A percentile compares a stretch with the other conserved stretches of the same genome.
These are phyloP conservation scores for Hippocampus kuda DNA, from an alignment of 2,797 vertebrate genomes.

Conservation along the genomic window DNA sequence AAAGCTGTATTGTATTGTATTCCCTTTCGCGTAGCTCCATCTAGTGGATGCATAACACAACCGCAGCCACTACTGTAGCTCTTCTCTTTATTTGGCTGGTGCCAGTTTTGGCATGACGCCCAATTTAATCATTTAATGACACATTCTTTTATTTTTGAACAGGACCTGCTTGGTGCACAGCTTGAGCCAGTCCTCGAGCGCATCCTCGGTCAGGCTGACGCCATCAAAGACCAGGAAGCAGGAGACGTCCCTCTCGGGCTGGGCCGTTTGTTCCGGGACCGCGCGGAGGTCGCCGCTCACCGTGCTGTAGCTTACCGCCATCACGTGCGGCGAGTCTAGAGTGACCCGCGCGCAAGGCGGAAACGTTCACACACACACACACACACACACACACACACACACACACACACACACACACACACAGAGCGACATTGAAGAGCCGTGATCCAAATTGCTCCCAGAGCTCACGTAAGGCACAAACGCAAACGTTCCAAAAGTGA, in stretches of 20 bases:
- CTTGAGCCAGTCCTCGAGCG: slow-evolving; percentile 86
- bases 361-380: slow-evolving; percentile 17
- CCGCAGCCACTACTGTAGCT: too few relatives aligned
- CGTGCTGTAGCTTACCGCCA: slow-evolving; percentile 81
- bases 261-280: slow-evolving; percentile 55
- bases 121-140: not conserved
- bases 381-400: too few relatives aligned
- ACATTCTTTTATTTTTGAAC: too few relatives aligned
- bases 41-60: too few relatives aligned
- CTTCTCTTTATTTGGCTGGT: too few relatives aligned
- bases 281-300: slow-evolving; percentile 73
- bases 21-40: too few relatives aligned
- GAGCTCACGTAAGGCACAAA: slow-evolving; percentile 23
- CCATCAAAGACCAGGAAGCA: slow-evolving; percentile 83
- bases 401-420: slow-evolving; percentile 11
- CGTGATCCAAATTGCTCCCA: slow-evolving; percentile 26
- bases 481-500: slow-evolving; percentile 3
- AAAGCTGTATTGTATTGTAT: too few relatives aligned
- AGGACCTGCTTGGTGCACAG: slow-evolving; percentile 84
- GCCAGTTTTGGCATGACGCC: not conserved
- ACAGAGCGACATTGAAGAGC: slow-evolving; percentile 18
- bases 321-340: slow-evolving; percentile 76
- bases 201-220: slow-evolving; percentile 78
- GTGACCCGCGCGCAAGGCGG: slow-evolving; percentile 22
- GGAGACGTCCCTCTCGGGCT: slow-evolving; percentile 38